A percentile compares a stretch with the other conserved stretches of the same genome.
Evolutionary conservation across 92 coral and sea anemone genomes (phyloP).

Genomic region (Parazoanthus darwini): DNA sequence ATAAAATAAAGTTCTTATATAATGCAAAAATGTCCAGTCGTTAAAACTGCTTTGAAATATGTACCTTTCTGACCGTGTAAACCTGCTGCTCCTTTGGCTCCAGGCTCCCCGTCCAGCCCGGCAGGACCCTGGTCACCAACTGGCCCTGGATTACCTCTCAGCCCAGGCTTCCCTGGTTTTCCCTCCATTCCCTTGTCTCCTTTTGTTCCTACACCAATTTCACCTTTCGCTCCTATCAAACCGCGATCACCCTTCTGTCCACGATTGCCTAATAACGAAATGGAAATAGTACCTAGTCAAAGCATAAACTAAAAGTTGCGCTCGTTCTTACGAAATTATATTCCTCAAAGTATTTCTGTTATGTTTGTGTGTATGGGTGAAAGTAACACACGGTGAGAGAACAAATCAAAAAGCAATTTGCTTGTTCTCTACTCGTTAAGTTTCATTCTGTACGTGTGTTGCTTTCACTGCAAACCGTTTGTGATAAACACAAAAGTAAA

Average conservation of each 20-base stretch:
- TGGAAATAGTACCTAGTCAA: no score
- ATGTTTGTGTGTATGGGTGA: no score
- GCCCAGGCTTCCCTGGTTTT: no score
- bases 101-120: no score
- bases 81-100: conserved; percentile 12
- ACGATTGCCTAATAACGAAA: not conserved
- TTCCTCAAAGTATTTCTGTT: not conserved
- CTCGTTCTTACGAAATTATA: not conserved
- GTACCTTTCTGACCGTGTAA: conserved; percentile 17
- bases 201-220: not conserved
- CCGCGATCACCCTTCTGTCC: conserved; percentile 6
- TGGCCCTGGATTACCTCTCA: no score
- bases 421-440: no score
- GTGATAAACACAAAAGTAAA: no score
- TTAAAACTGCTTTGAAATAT: not conserved
- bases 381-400: no score
- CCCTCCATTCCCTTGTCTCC: conserved; percentile 1
- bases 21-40: not conserved
- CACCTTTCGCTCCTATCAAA: conserved; percentile 2
- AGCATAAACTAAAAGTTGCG: not conserved
- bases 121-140: no score
- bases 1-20: not conserved
- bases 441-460: no score
- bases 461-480: no score
- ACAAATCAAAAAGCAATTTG: no score